Base-by-base conservation (phyloP, 2,113 vertebrate species). In the Petroica traversi region DNA sequence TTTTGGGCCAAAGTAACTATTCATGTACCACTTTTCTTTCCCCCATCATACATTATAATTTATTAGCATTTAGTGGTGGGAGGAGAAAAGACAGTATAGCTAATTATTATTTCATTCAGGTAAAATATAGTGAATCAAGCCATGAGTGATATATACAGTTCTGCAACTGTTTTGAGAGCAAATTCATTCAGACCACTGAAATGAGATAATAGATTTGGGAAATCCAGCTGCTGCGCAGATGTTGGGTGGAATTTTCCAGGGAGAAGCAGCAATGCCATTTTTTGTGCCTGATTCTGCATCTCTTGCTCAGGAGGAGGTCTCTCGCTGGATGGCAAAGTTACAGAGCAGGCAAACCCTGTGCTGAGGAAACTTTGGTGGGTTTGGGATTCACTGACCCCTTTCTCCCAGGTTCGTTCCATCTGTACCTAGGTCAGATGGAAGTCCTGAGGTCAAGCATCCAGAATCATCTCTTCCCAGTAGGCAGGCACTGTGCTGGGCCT, bases 191-290 rank as follows among this genome's bases (percentile, higher is more conserved):
- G 48, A 89, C 95, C 93, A 96, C 59, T 92, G 94, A 95, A 93
- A 96, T 49, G 85, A 96, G 90, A 95, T 91, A 85, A 92, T 3
- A 73, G 87, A 78, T 54, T 92, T 85, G 74, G 82, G 88, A 94
- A 95, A 85, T 93, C 82, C 93, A 97, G 94, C 88, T 97, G 96
- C 82, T 92, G 61, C 20, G 36, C 94, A 95, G 93, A 94, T 96
- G 95, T 80, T 91, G 82, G 51, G 64, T 92, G 85, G 88, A 94
- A 92, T 94, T 94, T 94, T 92, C 85, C 95, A 96, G 84, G 74
- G 33, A 94, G 78, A 97, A 88, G 36, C 17, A 82, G 41, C 58
- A 67, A 83, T 85, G 63, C 62, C 58, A 89, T 62, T 94, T 93
- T 91, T 69, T 1, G 12, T 81, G 49, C 54, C 71, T 88, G 66